A percentile compares a stretch with the other conserved stretches of the same genome.
Conservation (phyloP, 92 coral and sea anemone genomes). For the Desmophyllum pertusum region DNA sequence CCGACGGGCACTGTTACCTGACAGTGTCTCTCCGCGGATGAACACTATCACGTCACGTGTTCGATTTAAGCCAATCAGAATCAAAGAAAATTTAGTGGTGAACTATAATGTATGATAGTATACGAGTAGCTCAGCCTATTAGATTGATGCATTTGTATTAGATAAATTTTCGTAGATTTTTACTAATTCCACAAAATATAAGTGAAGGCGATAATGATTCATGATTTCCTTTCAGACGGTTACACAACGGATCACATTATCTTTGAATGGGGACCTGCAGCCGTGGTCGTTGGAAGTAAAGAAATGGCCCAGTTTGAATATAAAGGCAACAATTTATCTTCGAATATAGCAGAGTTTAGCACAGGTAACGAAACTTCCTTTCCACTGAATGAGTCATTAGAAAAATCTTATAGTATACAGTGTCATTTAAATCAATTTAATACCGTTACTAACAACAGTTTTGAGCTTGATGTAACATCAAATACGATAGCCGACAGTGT, state of each 20-base stretch:
- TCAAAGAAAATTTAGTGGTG: too few species aligned
- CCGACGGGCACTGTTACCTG: too few species aligned
- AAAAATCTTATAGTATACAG: not conserved
- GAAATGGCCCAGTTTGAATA: conserved; percentile 63
- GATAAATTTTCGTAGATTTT: too few species aligned
- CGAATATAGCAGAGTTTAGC: conserved; percentile 9
- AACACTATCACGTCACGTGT: too few species aligned
- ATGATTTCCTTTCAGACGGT: conserved; percentile 44
- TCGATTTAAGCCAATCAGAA: too few species aligned
- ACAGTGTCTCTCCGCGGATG: too few species aligned
- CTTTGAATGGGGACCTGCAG: conserved; percentile 36
- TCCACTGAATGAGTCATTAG: not conserved
- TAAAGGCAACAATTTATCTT: conserved; percentile 6
- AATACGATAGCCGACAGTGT: too few species aligned
- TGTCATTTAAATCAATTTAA: not conserved
- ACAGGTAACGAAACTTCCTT: not conserved
- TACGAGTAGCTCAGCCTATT: too few species aligned
- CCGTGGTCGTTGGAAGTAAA: conserved; percentile 11
- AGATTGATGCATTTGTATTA: too few species aligned
- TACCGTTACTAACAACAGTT: not conserved
- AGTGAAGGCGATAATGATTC: too few species aligned
- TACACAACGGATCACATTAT: conserved; percentile 39
- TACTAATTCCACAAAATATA: too few species aligned
- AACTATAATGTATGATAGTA: too few species aligned
- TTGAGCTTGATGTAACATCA: not conserved